Percentiles rank a stretch among this genome's conserved stretches.
phyloP scores from a whole-genome alignment of 2,797 vertebrate species.

The Myotis findleyi region DNA sequence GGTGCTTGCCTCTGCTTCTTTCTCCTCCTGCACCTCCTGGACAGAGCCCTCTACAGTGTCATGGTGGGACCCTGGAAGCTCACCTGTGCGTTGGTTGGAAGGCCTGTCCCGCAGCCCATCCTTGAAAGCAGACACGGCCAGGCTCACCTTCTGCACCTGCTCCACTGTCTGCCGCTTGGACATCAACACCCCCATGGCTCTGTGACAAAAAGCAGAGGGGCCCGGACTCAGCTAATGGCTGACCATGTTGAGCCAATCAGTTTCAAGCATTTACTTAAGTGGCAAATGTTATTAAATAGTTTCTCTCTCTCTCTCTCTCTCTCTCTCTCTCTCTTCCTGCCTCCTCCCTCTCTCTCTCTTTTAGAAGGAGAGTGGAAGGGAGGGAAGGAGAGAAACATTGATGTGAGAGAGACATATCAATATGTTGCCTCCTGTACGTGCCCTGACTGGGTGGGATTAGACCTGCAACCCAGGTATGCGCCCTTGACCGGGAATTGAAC shows the following conservation, averaged over 20 bases:
- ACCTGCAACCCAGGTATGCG: background rate
- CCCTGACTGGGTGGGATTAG: background rate
- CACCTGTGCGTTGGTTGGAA: constrained; percentile 83
- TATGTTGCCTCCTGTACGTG: background rate
- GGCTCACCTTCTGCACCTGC: constrained; percentile 97
- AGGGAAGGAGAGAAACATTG: background rate
- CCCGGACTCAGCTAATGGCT: background rate
- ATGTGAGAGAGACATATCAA: background rate
- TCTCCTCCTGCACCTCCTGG: constrained; percentile 86
- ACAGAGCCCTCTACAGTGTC: constrained; percentile 87
- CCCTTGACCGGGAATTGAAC: background rate
- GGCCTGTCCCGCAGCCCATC: constrained; percentile 93
- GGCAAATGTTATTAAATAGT: background rate
- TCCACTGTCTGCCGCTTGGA: constrained; percentile 98
- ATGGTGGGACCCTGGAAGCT: constrained; percentile 77
- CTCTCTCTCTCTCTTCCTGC: too few species aligned
- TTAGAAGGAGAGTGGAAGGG: too few species aligned
- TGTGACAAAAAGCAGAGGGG: constrained; percentile 47
- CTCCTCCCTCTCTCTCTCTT: too few species aligned
- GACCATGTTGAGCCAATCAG: background rate
- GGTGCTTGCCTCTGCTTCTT: constrained; percentile 85
- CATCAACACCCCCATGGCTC: constrained; percentile 97
- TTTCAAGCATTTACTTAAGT: constrained; percentile 10
- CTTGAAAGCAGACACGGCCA: constrained; percentile 96
- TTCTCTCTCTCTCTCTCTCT: background rate